Evolutionary conservation across 1,140 invertebrate genomes (phyloP).

Genomic region (Anastatus disparis): DNA sequence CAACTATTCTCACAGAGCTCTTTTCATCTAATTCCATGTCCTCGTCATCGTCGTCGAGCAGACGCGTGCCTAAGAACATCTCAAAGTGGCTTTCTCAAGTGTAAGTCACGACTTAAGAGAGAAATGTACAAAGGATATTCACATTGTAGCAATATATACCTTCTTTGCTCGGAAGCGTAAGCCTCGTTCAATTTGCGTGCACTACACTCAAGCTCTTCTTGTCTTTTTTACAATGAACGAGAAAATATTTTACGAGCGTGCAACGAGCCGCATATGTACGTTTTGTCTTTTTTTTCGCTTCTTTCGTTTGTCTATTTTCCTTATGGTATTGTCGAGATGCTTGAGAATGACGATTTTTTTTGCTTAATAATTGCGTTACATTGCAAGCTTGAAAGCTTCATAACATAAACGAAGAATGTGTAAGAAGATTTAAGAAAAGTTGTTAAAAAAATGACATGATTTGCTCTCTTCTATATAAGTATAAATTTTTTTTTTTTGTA

Average conservation of each 20-base stretch:
- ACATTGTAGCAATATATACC: no score
- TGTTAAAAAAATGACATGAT: background rate
- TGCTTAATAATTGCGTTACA: background rate
- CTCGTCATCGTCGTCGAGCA: no score
- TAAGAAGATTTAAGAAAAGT: background rate
- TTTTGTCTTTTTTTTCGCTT: background rate
- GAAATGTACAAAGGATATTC: no score
- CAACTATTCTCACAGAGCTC: no score
- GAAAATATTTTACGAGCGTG: background rate
- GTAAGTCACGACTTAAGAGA: no score
- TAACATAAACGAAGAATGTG: no score
- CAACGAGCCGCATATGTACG: background rate
- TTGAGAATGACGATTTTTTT: background rate
- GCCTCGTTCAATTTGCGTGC: background rate
- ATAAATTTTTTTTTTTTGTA: no score
- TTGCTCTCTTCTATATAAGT: no score
- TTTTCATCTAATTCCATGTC: no score
- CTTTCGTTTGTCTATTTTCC: background rate
- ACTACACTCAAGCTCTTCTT: background rate
- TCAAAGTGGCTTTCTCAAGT: no score
- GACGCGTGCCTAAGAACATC: no score
- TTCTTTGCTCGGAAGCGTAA: background rate
- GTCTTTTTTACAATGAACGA: background rate
- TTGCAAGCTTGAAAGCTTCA: background rate
- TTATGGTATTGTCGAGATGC: background rate